phyloP scores from a whole-genome alignment of 1,140 invertebrate genomes.

The Scaptodrosophila lebanonensis region DNA sequence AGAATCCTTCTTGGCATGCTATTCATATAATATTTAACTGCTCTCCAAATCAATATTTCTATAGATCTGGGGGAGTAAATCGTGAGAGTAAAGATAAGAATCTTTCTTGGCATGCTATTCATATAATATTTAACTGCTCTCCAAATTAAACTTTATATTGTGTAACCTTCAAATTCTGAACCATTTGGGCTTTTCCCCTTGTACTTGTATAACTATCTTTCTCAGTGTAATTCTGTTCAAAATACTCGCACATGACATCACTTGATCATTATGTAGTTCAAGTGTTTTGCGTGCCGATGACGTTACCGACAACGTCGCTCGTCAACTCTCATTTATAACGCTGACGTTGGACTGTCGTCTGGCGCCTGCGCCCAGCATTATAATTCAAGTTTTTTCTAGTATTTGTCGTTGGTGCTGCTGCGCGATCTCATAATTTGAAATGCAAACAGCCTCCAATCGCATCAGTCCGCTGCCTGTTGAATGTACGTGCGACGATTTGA shows the following conservation, averaged over 20 bases:
- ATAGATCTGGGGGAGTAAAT: no score
- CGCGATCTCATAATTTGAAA: constrained; percentile 30
- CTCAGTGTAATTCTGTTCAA: no score
- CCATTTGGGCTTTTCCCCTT: no score
- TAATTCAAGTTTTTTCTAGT: constrained; percentile 62
- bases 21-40: no score
- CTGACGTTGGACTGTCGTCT: constrained; percentile 57
- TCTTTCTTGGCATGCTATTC: no score
- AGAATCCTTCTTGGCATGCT: no score
- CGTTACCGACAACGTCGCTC: constrained; percentile 24
- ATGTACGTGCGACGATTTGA: constrained; percentile 48
- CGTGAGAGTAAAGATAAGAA: no score
- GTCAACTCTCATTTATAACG: constrained; percentile 15
- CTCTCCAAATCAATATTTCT: no score
- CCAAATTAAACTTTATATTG: no score
- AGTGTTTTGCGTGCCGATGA: constrained; percentile 23
- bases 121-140: no score
- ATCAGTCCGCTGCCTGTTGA: constrained; percentile 19
- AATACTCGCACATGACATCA: constrained; percentile 72
- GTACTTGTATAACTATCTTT: no score
- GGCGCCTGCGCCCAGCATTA: constrained; percentile 65
- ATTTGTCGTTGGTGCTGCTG: constrained; percentile 41
- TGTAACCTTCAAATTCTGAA: no score
- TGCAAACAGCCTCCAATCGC: constrained; percentile 26
- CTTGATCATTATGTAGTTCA: constrained; percentile 41